Percentiles rank a stretch among this genome's conserved stretches.
phyloP scores from a whole-genome alignment of 2,113 vertebrate species.

The Perca schrenkii region DNA sequence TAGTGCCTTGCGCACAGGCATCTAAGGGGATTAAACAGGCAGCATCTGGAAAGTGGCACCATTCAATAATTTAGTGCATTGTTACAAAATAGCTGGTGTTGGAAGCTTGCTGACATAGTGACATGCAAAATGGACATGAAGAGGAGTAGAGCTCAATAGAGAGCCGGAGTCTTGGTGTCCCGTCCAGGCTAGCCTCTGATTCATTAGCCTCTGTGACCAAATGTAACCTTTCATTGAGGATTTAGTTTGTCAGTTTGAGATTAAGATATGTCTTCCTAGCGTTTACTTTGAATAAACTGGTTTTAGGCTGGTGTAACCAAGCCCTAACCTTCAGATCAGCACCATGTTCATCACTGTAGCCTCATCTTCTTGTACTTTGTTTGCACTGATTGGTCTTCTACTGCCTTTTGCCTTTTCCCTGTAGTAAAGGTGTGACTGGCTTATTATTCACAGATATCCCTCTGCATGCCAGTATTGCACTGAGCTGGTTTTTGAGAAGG shows the following conservation, averaged over 20 bases:
- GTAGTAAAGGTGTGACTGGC: neutral
- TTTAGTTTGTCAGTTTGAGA: neutral
- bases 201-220: neutral
- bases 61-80: neutral
- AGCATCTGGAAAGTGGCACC: neutral
- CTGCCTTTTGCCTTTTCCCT: neutral
- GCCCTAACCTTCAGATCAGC: slow-evolving; percentile 3
- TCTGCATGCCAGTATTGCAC: neutral
- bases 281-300: neutral
- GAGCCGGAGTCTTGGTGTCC: neutral
- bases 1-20: neutral
- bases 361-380: neutral
- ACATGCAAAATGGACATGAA: neutral
- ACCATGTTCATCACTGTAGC: neutral
- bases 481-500: neutral
- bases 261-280: neutral
- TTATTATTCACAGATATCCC: slow-evolving; percentile 18
- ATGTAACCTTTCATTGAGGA: neutral
- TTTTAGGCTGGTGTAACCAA: neutral
- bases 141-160: neutral
- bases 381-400: neutral
- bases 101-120: neutral
- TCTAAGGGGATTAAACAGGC: neutral
- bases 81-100: neutral
- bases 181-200: neutral